Conservation (phyloP, 2,888 invertebrate genomes). For the Nemotelus nigrinus region DNA sequence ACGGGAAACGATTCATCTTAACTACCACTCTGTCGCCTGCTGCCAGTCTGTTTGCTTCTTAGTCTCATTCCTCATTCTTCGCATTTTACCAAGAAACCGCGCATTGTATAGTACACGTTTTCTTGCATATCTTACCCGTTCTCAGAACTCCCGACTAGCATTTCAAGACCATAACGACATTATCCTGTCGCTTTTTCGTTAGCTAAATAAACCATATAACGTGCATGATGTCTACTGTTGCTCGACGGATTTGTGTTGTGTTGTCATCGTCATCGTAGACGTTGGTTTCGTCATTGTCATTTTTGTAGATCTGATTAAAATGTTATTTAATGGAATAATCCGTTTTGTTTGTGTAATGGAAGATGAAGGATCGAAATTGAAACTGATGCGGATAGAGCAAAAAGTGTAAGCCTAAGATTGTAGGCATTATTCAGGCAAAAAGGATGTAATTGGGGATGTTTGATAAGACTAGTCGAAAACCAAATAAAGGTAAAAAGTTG, state of each 20-base stretch:
- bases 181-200: conserved; percentile 27
- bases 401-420: background rate
- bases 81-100: no score
- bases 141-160: no score
- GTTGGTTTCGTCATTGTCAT: background rate
- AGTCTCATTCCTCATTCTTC: background rate
- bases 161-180: conserved; percentile 19
- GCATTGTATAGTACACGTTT: no score
- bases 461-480: no score
- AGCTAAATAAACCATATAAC: conserved; percentile 18
- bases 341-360: conserved; percentile 17
- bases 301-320: conserved; percentile 40
- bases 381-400: background rate
- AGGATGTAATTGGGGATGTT: no score
- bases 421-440: background rate
- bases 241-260: background rate
- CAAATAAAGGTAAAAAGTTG: no score
- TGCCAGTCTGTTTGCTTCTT: background rate
- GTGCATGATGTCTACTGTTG: background rate
- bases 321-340: conserved; percentile 42
- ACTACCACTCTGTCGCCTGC: conserved; percentile 14
- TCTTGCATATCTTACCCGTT: no score
- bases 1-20: conserved; percentile 31
- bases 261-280: background rate
- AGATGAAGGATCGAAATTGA: conserved; percentile 6